phyloP scores from a whole-genome alignment of 2,113 vertebrate species.

The Ailuropoda melanoleuca region DNA sequence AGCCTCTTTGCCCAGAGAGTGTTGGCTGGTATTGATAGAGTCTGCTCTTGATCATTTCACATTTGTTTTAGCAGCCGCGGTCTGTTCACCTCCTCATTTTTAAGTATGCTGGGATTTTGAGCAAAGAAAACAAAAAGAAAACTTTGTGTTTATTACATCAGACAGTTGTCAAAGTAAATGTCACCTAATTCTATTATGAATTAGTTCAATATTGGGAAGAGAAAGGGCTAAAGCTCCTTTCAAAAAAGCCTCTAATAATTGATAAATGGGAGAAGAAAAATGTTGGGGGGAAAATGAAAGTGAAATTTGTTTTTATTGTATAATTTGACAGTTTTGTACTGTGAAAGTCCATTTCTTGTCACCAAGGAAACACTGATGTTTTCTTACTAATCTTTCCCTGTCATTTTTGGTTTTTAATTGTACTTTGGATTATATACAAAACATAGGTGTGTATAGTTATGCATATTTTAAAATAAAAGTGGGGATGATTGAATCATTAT shows the following conservation, averaged over 20 bases:
- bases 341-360: constrained; percentile 32
- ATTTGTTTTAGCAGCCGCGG: background rate
- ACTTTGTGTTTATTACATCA: background rate
- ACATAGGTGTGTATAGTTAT: background rate
- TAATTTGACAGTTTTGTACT: constrained; percentile 32
- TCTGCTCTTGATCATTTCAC: background rate
- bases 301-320: constrained; percentile 43
- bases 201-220: background rate
- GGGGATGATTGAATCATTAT: background rate
- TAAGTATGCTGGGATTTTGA: background rate
- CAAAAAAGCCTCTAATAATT: constrained; percentile 40
- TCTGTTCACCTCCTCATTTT: background rate
- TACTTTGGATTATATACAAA: background rate
- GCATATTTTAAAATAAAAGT: background rate
- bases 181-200: constrained; percentile 33
- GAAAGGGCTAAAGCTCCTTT: constrained; percentile 23
- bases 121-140: constrained; percentile 29
- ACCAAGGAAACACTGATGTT: constrained; percentile 15
- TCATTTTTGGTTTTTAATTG: constrained; percentile 41
- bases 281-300: background rate
- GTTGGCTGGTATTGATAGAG: background rate
- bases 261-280: constrained; percentile 33
- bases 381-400: background rate
- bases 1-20: background rate
- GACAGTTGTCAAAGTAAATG: constrained; percentile 57